Conservation (phyloP, 2,888 invertebrate species). For the Meandrusa payeni region DNA sequence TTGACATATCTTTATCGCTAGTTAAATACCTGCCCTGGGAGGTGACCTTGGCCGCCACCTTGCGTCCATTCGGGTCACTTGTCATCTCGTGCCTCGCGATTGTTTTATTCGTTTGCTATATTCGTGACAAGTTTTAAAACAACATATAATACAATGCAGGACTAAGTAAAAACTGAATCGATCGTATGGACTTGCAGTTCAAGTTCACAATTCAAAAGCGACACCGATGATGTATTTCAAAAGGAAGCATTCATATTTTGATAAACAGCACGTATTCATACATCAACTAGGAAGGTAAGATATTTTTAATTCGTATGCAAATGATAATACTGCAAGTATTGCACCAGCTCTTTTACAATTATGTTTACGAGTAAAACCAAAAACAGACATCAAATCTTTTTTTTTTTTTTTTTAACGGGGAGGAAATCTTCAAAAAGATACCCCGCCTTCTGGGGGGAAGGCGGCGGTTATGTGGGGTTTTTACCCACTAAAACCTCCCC, state of each 20-base stretch:
- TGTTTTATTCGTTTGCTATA: conserved; percentile 21
- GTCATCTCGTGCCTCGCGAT: conserved; percentile 15
- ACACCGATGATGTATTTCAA: neutral
- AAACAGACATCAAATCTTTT: too few relatives aligned
- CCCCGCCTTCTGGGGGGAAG: too few relatives aligned
- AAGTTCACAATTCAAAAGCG: neutral
- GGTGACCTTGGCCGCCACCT: conserved; percentile 22
- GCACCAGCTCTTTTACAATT: too few relatives aligned
- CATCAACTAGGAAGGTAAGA: too few relatives aligned
- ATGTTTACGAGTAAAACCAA: too few relatives aligned
- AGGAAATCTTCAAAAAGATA: too few relatives aligned
- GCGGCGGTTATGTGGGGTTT: too few relatives aligned
- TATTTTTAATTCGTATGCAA: too few relatives aligned
- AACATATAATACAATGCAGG: conserved; percentile 9
- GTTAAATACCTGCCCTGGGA: conserved; percentile 18
- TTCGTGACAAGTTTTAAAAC: conserved; percentile 23
- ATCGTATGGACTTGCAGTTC: neutral
- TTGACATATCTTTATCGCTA: conserved; percentile 3
- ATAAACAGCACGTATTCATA: too few relatives aligned
- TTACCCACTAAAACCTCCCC: too few relatives aligned
- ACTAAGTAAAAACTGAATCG: conserved; percentile 17
- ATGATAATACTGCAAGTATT: too few relatives aligned
- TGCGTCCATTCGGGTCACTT: conserved; percentile 20
- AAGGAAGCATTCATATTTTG: neutral
- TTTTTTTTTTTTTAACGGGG: too few relatives aligned